Evolutionary conservation across 2,797 vertebrate genomes (phyloP).

Genomic region (Sebastes reedi): DNA sequence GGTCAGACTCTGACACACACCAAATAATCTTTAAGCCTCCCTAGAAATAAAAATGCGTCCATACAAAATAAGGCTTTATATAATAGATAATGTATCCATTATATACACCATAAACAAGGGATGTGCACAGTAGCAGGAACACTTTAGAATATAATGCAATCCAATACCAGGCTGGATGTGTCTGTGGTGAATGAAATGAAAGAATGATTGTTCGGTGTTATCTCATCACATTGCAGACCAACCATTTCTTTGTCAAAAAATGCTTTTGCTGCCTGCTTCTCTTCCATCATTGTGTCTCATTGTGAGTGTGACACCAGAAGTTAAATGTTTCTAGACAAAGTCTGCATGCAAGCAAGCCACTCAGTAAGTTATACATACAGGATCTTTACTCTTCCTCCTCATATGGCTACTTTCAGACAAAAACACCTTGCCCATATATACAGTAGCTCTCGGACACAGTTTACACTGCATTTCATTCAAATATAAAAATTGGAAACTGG

Average conservation of each 20-base stretch:
- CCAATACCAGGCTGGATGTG: background rate
- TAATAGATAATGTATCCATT: background rate
- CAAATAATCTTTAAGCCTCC: background rate
- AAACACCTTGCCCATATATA: background rate
- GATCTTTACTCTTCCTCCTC: background rate
- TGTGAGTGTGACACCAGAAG: background rate
- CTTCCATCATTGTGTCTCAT: background rate
- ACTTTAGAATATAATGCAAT: background rate
- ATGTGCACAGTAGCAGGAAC: background rate
- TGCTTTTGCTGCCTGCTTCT: background rate
- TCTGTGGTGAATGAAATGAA: background rate
- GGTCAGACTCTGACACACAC: conserved; percentile 14
- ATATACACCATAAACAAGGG: background rate
- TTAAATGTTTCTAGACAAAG: background rate
- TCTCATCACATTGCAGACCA: background rate
- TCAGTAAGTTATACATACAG: background rate
- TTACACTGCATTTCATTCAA: background rate
- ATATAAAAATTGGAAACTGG: background rate
- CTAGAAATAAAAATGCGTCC: background rate
- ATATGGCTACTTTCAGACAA: background rate
- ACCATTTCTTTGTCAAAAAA: background rate
- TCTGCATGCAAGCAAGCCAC: background rate
- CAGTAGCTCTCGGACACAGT: background rate
- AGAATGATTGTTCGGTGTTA: background rate
- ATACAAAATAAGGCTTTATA: background rate